Evolutionary conservation across 2,113 vertebrate genomes (phyloP), one percentile per base, ranked within the genome.

Genomic region (Vidua chalybeata): DNA sequence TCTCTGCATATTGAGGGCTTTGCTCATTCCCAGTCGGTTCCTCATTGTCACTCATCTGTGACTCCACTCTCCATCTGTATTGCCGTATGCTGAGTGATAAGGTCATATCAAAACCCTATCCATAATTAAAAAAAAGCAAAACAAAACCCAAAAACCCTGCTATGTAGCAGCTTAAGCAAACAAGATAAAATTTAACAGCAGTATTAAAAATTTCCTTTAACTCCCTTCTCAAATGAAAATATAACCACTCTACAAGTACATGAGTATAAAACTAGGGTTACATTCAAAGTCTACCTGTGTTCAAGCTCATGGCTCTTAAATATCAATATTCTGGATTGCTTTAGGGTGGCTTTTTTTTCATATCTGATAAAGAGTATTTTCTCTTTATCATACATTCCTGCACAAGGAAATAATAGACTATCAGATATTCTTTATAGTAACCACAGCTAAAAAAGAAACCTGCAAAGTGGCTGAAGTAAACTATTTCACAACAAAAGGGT

Each of bases 1-100:
- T 84, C 69, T 79, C 66, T 87, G 81, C 39, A 43, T 54, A 82
- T 64, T 0, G 1, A 77, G 79, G 41, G 19, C 31, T 79, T 91
- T 94, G 91, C 91, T 96, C 94, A 89, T 96, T 96, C 66, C 58
- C 94, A 96, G 94, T 63, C 62, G 0, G 26, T 78, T 90, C 55
- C 68, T 92, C 76, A 17, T 10, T 89, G 84, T 93, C 89, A 89
- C 87, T 95, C 89, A 94, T 75, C 61, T 95, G 87, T 5, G 11
- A 61, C 52, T 93, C 61, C 58, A 24, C n/a, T 87, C 84, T 96
- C 93, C 91, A 95, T 89, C 94, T 96, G 96, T 31, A 96, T 7
- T 89, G 56, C 80, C 41, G 1, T 95, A 91, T 92, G 94, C n/a
- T 64, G 41, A 94, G 24, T 68, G 45, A 84, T 72, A 89, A 84